Percentiles rank a stretch among this genome's conserved stretches.
Conservation (phyloP, 2,888 invertebrate genomes). For the Lymantria dispar region DNA sequence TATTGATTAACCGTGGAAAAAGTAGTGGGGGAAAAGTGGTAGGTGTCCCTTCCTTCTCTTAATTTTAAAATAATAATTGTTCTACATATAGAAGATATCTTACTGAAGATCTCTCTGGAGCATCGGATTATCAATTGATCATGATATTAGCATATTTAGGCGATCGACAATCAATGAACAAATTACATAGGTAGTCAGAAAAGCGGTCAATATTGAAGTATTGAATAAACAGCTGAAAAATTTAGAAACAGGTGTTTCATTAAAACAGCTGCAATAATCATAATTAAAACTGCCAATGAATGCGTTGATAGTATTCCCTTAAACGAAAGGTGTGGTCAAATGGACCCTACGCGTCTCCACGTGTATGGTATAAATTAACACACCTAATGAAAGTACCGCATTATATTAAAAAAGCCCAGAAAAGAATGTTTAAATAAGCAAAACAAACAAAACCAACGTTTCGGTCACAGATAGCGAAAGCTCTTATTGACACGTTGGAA, state of each 20-base stretch:
- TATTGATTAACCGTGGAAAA: no score
- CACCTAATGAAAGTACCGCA: slow-evolving; percentile 45
- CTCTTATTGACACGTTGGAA: slow-evolving; percentile 79
- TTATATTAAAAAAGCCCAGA: slow-evolving; percentile 42
- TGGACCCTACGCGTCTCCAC: slow-evolving; percentile 25
- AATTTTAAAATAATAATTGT: no score
- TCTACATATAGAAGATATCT: no score
- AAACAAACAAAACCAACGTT: slow-evolving; percentile 66
- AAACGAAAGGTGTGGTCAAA: slow-evolving; percentile 11
- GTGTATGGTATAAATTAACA: slow-evolving; percentile 42
- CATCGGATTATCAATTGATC: no score
- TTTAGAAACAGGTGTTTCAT: neutral
- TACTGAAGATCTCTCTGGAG: no score
- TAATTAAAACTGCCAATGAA: neutral
- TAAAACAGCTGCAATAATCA: neutral
- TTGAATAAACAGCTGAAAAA: no score
- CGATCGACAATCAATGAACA: no score
- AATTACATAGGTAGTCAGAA: no score
- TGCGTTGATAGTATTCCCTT: neutral
- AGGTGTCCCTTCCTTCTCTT: no score
- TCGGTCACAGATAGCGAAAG: slow-evolving; percentile 79
- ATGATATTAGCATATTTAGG: no score
- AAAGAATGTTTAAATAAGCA: slow-evolving; percentile 65
- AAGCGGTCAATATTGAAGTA: no score
- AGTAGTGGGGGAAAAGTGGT: no score